phyloP scores from a whole-genome alignment of 2,888 invertebrate species.

The Rotaria sp. region DNA sequence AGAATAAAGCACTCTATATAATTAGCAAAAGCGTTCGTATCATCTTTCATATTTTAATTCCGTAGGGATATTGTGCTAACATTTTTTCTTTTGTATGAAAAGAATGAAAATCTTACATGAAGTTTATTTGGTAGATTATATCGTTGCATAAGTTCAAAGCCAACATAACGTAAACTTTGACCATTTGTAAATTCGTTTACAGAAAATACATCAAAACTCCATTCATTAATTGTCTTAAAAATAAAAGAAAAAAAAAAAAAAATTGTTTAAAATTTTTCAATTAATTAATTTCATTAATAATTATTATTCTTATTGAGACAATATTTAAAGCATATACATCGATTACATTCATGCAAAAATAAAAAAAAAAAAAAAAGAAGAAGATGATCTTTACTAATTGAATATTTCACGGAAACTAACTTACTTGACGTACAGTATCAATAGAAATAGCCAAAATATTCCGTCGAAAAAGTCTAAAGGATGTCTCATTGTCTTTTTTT shows the following conservation, averaged over 20 bases:
- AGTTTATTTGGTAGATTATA: slow-evolving; percentile 91
- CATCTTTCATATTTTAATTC: too few species aligned
- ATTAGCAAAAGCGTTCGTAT: too few species aligned
- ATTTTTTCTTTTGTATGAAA: too few species aligned
- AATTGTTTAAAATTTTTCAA: slow-evolving; percentile 31
- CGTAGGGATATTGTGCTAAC: too few species aligned
- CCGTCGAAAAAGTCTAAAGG: background rate
- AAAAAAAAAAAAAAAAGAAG: background rate
- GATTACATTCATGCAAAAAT: background rate
- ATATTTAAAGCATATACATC: background rate
- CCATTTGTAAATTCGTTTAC: slow-evolving; percentile 76
- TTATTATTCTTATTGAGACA: background rate
- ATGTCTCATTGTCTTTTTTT: background rate
- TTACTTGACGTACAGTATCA: background rate
- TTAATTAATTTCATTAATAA: background rate
- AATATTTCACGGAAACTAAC: background rate
- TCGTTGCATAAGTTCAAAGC: slow-evolving; percentile 83
- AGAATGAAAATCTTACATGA: too few species aligned
- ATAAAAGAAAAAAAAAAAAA: slow-evolving; percentile 42
- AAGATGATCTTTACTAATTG: background rate
- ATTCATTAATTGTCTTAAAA: slow-evolving; percentile 79
- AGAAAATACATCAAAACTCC: slow-evolving; percentile 87
- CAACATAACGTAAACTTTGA: slow-evolving; percentile 81
- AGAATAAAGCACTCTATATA: too few species aligned
- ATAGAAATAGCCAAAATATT: background rate